Conservation (phyloP, 2,888 invertebrate genomes). For the Mallateleia sp. region DNA sequence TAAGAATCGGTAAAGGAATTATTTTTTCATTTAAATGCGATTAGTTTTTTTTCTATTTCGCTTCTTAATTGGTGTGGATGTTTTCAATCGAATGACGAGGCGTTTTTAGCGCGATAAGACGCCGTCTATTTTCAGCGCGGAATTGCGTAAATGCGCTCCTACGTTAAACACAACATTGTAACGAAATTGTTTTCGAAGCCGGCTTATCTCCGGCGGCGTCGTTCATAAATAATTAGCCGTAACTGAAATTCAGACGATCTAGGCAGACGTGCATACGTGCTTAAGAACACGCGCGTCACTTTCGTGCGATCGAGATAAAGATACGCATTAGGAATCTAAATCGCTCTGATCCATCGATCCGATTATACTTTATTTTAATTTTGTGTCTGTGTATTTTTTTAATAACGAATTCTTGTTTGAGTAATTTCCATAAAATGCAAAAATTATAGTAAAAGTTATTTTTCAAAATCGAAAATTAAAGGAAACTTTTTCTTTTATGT, state of each 20-base stretch:
- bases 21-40: too few species aligned
- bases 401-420: too few species aligned
- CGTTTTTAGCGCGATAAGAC: neutral
- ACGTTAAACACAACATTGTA: neutral
- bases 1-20: neutral
- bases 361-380: too few species aligned
- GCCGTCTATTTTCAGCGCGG: neutral
- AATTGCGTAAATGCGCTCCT: neutral
- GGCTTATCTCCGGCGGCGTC: neutral
- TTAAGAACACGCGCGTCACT: conserved; percentile 19
- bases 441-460: too few species aligned
- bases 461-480: too few species aligned
- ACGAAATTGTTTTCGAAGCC: conserved; percentile 1
- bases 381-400: too few species aligned
- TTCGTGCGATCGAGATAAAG: neutral
- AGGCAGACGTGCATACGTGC: conserved; percentile 29
- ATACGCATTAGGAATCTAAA: conserved; percentile 5
- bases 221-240: neutral
- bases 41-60: too few species aligned
- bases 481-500: too few species aligned
- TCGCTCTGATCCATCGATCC: neutral
- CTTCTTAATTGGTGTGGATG: too few species aligned
- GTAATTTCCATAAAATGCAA: too few species aligned
- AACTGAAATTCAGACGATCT: conserved; percentile 2
- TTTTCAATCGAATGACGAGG: neutral